These are phyloP conservation scores for Tricholauxania praeusta DNA, from an alignment of 2,888 invertebrate genomes.

Conservation along the genomic window DNA sequence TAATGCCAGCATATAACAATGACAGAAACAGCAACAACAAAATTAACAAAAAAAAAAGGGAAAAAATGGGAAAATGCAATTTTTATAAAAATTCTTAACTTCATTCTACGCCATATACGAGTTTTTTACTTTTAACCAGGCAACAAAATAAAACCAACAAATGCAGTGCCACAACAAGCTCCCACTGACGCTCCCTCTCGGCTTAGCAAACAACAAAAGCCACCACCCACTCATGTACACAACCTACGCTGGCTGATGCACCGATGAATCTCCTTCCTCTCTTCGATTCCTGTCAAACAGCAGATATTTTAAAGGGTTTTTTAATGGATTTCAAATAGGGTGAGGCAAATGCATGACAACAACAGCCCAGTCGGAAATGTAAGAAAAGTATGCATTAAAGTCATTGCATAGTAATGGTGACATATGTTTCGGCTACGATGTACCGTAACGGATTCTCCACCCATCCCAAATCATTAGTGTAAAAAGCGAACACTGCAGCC, in stretches of 20 bases:
- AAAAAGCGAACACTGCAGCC: too few relatives aligned
- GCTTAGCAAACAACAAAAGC: background rate
- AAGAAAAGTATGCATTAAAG: too few relatives aligned
- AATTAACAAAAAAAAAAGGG: background rate
- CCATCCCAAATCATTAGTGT: too few relatives aligned
- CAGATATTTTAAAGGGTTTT: conserved; percentile 42
- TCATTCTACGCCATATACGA: too few relatives aligned
- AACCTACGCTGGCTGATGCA: background rate
- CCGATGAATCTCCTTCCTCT: too few relatives aligned
- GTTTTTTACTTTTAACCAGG: too few relatives aligned
- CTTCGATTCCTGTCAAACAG: background rate
- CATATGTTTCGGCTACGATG: too few relatives aligned
- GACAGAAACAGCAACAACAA: background rate
- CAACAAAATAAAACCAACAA: conserved; percentile 1
- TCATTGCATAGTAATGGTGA: too few relatives aligned
- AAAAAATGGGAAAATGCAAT: conserved; percentile 11
- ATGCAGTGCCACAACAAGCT: background rate
- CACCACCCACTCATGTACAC: background rate
- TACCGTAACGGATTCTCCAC: too few relatives aligned
- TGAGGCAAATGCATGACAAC: conserved; percentile 41
- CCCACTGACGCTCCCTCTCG: background rate
- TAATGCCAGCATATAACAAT: conserved; percentile 44
- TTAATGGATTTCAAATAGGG: conserved; percentile 62
- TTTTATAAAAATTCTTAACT: conserved; percentile 1
- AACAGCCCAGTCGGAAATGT: conserved; percentile 3